Evolutionary conservation across 2,113 vertebrate species (phyloP), one percentile per base, ranked within the genome.

Genomic region (Atractosteus spatula): DNA sequence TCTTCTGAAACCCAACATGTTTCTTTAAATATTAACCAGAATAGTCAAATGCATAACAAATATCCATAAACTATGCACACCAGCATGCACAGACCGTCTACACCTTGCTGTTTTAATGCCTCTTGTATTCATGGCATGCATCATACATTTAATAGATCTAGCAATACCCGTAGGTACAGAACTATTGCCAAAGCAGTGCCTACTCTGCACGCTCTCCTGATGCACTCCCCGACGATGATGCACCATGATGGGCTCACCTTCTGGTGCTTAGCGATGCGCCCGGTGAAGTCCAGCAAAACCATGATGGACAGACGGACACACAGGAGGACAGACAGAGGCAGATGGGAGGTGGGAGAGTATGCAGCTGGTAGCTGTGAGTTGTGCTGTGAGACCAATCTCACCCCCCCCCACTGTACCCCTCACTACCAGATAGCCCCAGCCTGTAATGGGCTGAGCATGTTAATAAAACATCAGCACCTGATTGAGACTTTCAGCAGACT

Each of bases 391-490:
- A 66, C 54, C 7, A 14, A 54, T 80, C 59, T 29, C 29, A 29
- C 29, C 29, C 29, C 29, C 17, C 29, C 29, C 29, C 29, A 29
- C 29, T 29, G 57, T 8, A 4, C 57, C n/a, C 3, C 13, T 59
- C 57, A 29, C 29, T 29, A 2, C 29, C 29, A 29, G 29, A 29
- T 59, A 3, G n/a, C 14, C n/a, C 12, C 75, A 76, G 72, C 73
- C 75, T 72, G 74, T 75, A 76, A 74, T 68, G 71, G 13, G 63
- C 55, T 75, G 73, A 13, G 65, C 45, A 69, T 63, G 66, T 89
- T 88, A 90, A 90, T 90, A 89, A 91, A 91, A 88, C 85, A 92
- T 88, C 67, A 67, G 72, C 66, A 71, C 17, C 66, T 71, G 73
- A 74, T 71, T 56, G 62, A 66, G 69, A 67, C 70, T 71, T 70